These are phyloP conservation scores for Lasioglossum oenotherae DNA, from an alignment of 2,888 invertebrate species.

Conservation along the genomic window DNA sequence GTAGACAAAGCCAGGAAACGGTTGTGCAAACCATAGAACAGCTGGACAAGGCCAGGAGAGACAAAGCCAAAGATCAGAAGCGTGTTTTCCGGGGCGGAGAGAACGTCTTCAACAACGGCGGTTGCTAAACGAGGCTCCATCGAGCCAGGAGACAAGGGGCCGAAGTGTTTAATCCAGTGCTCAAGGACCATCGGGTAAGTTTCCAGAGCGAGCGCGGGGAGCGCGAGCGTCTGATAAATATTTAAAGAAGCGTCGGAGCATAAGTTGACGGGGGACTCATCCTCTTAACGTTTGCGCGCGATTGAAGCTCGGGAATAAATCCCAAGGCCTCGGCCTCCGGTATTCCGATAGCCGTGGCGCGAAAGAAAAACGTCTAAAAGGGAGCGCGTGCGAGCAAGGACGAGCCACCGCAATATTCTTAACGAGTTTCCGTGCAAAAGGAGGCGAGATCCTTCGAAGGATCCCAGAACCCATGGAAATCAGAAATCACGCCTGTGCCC, in stretches of 20 bases:
- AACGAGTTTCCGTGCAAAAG: background rate
- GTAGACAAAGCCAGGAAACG: background rate
- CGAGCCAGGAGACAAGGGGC: background rate
- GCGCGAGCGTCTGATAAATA: constrained; percentile 40
- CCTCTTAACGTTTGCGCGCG: constrained; percentile 30
- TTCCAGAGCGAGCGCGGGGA: background rate
- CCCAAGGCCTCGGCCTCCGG: constrained; percentile 31
- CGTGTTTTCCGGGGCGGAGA: background rate
- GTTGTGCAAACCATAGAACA: background rate
- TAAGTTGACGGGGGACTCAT: constrained; percentile 18
- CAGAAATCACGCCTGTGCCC: background rate
- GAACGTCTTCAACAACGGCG: background rate
- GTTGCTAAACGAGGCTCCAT: background rate
- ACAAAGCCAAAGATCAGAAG: background rate
- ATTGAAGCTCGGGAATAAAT: constrained; percentile 39
- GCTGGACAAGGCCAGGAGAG: background rate
- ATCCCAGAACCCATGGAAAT: background rate
- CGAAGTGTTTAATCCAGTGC: constrained; percentile 16
- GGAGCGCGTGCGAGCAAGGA: background rate
- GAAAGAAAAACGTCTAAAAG: background rate
- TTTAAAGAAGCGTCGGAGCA: constrained; percentile 37
- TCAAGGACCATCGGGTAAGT: constrained; percentile 11
- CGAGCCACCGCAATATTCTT: background rate
- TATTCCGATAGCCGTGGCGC: constrained; percentile 10
- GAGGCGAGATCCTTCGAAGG: background rate